These are phyloP conservation scores for Netelia fuscicornis DNA, from an alignment of 2,888 invertebrate genomes.

Conservation along the genomic window DNA sequence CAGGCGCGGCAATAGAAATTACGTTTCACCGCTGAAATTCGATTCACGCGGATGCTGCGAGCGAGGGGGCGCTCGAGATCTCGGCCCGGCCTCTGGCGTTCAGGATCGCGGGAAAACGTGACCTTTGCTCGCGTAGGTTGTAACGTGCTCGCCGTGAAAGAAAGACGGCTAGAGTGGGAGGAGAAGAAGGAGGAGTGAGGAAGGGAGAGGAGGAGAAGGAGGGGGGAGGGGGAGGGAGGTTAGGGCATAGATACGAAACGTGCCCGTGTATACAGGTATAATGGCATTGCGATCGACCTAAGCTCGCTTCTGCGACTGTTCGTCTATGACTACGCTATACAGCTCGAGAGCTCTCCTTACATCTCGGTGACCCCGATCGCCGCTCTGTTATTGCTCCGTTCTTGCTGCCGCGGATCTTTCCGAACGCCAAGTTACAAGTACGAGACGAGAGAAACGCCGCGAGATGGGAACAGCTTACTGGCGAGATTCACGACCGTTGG, in stretches of 20 bases:
- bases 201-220: no score
- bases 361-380: constrained; percentile 63
- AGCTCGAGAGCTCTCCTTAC: constrained; percentile 16
- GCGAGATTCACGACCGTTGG: constrained; percentile 47
- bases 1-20: constrained; percentile 70
- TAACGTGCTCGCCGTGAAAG: constrained; percentile 53
- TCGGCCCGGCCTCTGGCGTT: constrained; percentile 24
- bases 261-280: constrained; percentile 3
- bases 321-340: constrained; percentile 2
- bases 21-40: constrained; percentile 69
- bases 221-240: no score
- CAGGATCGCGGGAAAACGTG: constrained; percentile 68
- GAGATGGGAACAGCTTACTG: constrained; percentile 42
- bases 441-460: constrained; percentile 15
- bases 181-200: no score
- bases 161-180: no score
- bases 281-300: neutral
- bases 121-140: constrained; percentile 68
- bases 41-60: constrained; percentile 66
- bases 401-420: constrained; percentile 21
- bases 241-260: constrained; percentile 41
- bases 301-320: neutral
- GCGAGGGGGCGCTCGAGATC: neutral
- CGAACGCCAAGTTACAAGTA: neutral
- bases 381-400: constrained; percentile 11